Evolutionary conservation across 2,113 vertebrate genomes (phyloP), one percentile per base, ranked within the genome.

Genomic region (Amazona guildingii): DNA sequence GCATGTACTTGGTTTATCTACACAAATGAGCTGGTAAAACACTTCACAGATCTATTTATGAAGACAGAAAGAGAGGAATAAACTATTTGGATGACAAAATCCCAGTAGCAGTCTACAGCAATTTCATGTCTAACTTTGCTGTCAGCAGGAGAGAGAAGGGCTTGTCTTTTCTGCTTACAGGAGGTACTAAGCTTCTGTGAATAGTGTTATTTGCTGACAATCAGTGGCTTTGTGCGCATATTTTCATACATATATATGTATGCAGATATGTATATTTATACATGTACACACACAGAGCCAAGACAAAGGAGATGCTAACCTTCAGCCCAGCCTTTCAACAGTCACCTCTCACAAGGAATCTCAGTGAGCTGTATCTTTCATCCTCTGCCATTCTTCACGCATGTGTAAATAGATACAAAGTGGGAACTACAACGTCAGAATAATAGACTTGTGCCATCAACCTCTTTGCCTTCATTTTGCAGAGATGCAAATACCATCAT

Each of bases 381-480:
- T n/a, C 46, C 21, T 63, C 41, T 68, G 84, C 31, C 72, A 51
- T 37, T 51, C 75, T 39, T 69, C 78, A 57, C 24, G 24, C 37
- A 7, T 2, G 11, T 33, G 11, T 14, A 72, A 94, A 57, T 2
- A 72, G 43, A 66, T 10, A 77, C 16, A 11, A 69, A 55, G 33
- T 5, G 17, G 8, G 64, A 66, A 13, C 62, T 78, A 44, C 48
- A 31, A 4, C 27, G 33, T 23, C 62, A 85, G 82, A 85, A 61
- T 13, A 67, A 64, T 4, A 7, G 0, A 0, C 24, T 37, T n/a
- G 35, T 46, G 41, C 37, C 41, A 3, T 11, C 9, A 1, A 27
- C 52, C 8, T 4, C 23, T 33, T 20, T 21, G 28, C 49, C 37
- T 7, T 59, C 7, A 0, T 13, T 75, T 46, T 82, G 55, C 44